Evolutionary conservation across 2,113 vertebrate genomes (phyloP).

Genomic region (Eonycteris spelaea): DNA sequence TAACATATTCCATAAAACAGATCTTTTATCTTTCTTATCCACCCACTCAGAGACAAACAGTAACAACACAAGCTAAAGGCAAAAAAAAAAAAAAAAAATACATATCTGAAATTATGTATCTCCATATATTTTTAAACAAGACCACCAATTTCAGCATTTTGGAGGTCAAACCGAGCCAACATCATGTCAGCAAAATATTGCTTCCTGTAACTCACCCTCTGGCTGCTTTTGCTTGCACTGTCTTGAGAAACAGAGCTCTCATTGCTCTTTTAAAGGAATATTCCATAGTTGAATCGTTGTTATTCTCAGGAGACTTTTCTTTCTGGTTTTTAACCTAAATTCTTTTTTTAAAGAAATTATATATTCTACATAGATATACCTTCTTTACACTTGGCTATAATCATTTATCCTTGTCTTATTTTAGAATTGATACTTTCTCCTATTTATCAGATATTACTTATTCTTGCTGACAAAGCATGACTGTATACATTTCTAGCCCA

Average conservation of each 20-base stretch:
- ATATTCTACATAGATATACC: not conserved
- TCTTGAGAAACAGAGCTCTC: not conserved
- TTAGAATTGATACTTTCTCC: not conserved
- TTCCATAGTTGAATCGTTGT: not conserved
- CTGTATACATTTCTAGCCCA: not conserved
- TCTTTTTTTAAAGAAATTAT: not conserved
- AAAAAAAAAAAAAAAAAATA: not conserved
- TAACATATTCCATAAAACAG: not conserved
- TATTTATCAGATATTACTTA: not conserved
- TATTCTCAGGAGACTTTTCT: not conserved
- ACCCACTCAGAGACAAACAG: not conserved
- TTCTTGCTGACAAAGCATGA: not conserved
- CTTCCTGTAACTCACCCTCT: not conserved
- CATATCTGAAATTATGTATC: not conserved
- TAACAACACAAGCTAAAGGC: not conserved
- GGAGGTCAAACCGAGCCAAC: not conserved
- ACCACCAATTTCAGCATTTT: not conserved
- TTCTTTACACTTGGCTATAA: not conserved
- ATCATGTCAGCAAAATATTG: not conserved
- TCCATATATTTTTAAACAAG: not conserved
- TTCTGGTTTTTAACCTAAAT: not conserved
- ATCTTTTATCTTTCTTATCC: not conserved
- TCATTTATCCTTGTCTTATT: not conserved
- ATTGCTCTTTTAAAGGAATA: not conserved
- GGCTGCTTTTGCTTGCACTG: not conserved